Evolutionary conservation across 2,113 vertebrate genomes (phyloP).

Genomic region (Vidua macroura): DNA sequence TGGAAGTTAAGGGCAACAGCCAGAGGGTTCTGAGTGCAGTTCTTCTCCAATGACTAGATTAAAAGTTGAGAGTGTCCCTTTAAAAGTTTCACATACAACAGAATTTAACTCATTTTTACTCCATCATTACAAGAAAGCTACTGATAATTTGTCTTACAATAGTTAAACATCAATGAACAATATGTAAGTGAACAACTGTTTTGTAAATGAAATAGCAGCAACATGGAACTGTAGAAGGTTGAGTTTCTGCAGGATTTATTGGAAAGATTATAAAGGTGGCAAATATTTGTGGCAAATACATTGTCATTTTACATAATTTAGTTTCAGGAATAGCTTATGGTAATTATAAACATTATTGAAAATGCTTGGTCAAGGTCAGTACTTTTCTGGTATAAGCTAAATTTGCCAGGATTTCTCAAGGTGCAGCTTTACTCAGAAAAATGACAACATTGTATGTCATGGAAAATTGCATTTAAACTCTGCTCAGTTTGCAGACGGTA

Average conservation of each 20-base stretch:
- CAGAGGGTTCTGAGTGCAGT: not conserved
- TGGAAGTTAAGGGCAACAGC: not conserved
- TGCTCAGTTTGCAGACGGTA: not conserved
- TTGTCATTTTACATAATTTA: conserved; percentile 65
- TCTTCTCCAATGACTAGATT: not conserved
- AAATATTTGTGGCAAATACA: conserved; percentile 56
- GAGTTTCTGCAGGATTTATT: conserved; percentile 71
- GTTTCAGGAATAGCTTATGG: conserved; percentile 21
- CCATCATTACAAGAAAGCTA: not conserved
- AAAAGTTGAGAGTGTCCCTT: conserved; percentile 26
- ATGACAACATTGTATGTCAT: conserved; percentile 3
- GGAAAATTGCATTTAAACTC: not conserved
- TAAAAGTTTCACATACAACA: not conserved
- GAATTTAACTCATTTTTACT: not conserved
- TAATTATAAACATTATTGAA: conserved; percentile 68
- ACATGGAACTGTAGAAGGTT: conserved; percentile 48
- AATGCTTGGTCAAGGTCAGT: conserved; percentile 47
- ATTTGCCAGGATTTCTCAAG: conserved; percentile 36
- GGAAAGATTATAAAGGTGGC: conserved; percentile 62
- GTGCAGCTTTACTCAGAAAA: conserved; percentile 28
- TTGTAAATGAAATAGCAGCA: conserved; percentile 46
- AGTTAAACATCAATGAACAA: not conserved
- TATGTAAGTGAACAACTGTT: not conserved
- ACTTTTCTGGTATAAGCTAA: conserved; percentile 48
- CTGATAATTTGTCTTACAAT: not conserved